phyloP scores from a whole-genome alignment of 1,140 invertebrate species.

The Elysia chlorotica region DNA sequence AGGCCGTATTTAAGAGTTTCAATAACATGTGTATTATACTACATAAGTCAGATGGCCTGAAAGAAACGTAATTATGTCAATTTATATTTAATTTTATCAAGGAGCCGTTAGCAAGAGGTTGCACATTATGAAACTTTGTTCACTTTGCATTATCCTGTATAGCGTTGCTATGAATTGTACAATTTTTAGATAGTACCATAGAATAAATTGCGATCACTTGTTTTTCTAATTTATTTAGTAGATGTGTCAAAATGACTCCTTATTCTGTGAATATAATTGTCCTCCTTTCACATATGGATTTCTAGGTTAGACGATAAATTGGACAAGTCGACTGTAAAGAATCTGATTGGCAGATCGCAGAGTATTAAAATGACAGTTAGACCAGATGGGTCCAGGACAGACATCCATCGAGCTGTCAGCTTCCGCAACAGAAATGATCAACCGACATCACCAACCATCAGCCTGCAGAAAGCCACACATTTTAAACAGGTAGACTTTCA shows the following conservation, averaged over 20 bases:
- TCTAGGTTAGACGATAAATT: conserved; percentile 34
- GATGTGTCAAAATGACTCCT: too few species aligned
- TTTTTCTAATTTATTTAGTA: too few species aligned
- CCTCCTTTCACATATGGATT: too few species aligned
- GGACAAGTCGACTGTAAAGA: conserved; percentile 45
- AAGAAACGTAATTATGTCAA: too few species aligned
- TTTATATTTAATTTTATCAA: too few species aligned
- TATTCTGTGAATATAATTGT: too few species aligned
- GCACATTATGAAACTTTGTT: background rate
- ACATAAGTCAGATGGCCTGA: too few species aligned
- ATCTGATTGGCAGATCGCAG: conserved; percentile 50
- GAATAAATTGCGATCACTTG: too few species aligned
- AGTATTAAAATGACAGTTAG: conserved; percentile 43
- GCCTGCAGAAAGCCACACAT: conserved; percentile 48
- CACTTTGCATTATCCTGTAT: background rate
- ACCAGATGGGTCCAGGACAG: conserved; percentile 27
- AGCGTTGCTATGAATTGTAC: background rate
- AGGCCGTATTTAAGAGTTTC: too few species aligned
- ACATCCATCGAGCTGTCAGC: conserved; percentile 47
- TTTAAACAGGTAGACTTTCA: conserved; percentile 44
- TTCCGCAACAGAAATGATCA: conserved; percentile 36
- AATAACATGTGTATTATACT: too few species aligned
- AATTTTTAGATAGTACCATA: background rate
- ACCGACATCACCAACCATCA: conserved; percentile 34
- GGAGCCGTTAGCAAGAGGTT: too few species aligned